Evolutionary conservation across 2,113 vertebrate species (phyloP), one percentile per base, ranked within the genome.

Genomic region (Chloebia gouldiae): DNA sequence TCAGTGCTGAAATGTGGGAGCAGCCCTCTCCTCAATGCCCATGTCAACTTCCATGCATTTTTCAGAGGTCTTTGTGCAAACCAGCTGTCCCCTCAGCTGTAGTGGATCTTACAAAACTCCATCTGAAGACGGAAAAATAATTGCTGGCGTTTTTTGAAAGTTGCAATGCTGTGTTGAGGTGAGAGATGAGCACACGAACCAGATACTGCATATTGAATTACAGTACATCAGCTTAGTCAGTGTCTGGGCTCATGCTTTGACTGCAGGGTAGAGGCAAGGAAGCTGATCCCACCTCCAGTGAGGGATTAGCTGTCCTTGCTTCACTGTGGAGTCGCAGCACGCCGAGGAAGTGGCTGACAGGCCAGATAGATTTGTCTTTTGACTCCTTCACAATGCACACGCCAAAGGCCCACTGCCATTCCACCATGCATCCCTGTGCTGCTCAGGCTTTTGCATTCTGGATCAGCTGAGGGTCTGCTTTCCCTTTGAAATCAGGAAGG

Each of bases 221-320:
- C 95, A 84, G 51, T 18, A 15, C 80, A 50, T 19, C 79, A 93
- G 82, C 94, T 92, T 5, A 68, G 72, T 33, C 49, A 81, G 86
- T 88, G 92, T 54, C 95, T 88, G 91, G 83, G 56, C 82, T 96
- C 72, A 0, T 93, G 92, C 86, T 94, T 49, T 78, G 81, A 4
- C 80, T 84, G 88, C 70, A 75, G 91, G 80, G 47, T 81, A 22
- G 91, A 71, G 21, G 80, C 60, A 84, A 31, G 95, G 95, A 97
- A 95, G 96, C 94, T 86, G 96, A 97, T 95, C 96, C 80, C 56
- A 37, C 94, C 86, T 51, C 42, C 88, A 86, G 23, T 40, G 92
- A 84, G 92, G 94, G 96, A 93, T 97, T 94, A 95, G 59, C 92
- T 94, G 76, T 86, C 88, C 78, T 17, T 57, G 44, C 3, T 28